Percentiles rank a stretch among this genome's conserved stretches.
Conservation (phyloP, 2,888 invertebrate species). For the Drosophila subsilvestris region DNA sequence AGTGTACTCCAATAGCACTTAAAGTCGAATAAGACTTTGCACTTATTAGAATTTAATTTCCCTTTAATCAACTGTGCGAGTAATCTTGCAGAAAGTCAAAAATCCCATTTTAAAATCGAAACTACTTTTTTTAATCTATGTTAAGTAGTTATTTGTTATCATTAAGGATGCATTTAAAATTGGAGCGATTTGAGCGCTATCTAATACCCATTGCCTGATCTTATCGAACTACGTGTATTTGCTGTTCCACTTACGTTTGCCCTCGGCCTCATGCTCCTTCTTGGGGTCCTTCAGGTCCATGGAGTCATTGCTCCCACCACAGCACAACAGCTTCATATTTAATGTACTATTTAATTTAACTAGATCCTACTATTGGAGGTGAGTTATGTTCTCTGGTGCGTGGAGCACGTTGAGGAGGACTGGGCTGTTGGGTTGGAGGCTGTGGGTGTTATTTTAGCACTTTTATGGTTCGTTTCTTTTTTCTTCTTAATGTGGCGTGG, state of each 20-base stretch:
- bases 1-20: conserved; percentile 17
- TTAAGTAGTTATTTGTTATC: not conserved
- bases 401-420: not conserved
- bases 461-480: conserved; percentile 33
- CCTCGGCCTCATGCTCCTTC: conserved; percentile 57
- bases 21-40: conserved; percentile 1
- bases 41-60: not conserved
- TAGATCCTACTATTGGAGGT: not conserved
- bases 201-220: not conserved
- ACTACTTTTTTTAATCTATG: conserved; percentile 5
- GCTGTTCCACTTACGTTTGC: conserved; percentile 52
- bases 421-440: conserved; percentile 15
- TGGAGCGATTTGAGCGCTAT: no score
- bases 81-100: no score
- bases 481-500: conserved; percentile 49
- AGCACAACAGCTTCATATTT: conserved; percentile 61
- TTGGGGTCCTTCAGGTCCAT: conserved; percentile 48
- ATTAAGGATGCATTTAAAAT: not conserved
- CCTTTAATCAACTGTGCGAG: not conserved
- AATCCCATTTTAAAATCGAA: not conserved
- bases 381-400: not conserved
- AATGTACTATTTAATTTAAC: not conserved
- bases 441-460: conserved; percentile 14
- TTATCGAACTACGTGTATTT: conserved; percentile 9
- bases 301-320: conserved; percentile 47